Conservation (phyloP, 2,113 vertebrate species). For the Leucopsar rothschildi region DNA sequence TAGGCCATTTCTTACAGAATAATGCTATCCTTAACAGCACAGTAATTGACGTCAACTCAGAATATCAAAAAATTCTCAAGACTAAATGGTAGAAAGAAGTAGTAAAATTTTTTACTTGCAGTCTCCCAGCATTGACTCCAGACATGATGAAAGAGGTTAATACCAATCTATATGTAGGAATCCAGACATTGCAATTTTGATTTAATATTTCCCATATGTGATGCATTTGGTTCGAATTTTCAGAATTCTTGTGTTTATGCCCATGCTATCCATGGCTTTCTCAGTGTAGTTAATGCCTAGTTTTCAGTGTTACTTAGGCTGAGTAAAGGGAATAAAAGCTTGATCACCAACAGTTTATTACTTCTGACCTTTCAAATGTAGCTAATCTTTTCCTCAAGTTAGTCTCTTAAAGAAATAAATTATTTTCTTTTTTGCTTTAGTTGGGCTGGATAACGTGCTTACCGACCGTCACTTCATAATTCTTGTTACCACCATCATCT, state of each 20-base stretch:
- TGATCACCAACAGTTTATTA: neutral
- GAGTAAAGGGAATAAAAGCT: neutral
- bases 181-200: neutral
- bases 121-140: neutral
- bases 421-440: constrained; percentile 71
- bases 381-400: neutral
- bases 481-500: constrained; percentile 77
- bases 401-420: neutral
- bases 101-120: neutral
- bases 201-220: neutral
- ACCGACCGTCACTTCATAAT: constrained; percentile 87
- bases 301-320: neutral
- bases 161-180: neutral
- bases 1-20: neutral
- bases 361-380: neutral
- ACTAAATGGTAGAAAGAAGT: neutral
- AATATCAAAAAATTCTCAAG: neutral
- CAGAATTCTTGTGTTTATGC: neutral
- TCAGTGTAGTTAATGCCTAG: neutral
- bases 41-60: neutral
- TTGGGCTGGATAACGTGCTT: constrained; percentile 79
- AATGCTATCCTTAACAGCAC: neutral
- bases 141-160: neutral
- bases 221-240: neutral
- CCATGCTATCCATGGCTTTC: neutral